Percentiles rank a stretch among this genome's conserved stretches.
Evolutionary conservation across 2,888 invertebrate genomes (phyloP).

Genomic region (Erebia palarica): DNA sequence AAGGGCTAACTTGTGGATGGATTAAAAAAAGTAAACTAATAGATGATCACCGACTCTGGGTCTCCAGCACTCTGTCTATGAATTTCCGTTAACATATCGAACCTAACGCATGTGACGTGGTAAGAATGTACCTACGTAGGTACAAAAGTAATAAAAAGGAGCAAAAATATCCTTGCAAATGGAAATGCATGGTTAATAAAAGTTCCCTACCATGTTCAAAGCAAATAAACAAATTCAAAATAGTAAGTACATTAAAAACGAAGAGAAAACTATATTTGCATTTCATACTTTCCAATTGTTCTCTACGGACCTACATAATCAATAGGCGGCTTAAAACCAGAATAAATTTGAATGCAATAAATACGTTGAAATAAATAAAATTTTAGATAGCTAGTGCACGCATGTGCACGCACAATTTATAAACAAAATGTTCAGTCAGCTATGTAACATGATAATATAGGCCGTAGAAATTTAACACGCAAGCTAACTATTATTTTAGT

Average conservation of each 20-base stretch:
- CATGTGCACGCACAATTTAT: constrained; percentile 21
- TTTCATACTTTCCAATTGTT: constrained; percentile 24
- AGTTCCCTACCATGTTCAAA: background rate
- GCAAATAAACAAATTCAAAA: background rate
- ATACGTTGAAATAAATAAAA: constrained; percentile 19
- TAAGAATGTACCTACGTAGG: too few species aligned
- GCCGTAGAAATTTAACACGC: constrained; percentile 12
- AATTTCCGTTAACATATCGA: too few species aligned
- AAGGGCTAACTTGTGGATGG: too few species aligned
- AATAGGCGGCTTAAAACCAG: constrained; percentile 26
- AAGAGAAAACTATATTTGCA: constrained; percentile 22
- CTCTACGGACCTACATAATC: constrained; percentile 32
- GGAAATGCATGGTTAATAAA: too few species aligned
- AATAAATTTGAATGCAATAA: constrained; percentile 32
- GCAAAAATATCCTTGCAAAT: too few species aligned
- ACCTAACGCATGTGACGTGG: too few species aligned
- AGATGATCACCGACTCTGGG: too few species aligned
- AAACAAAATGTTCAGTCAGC: constrained; percentile 28
- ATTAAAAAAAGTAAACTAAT: too few species aligned
- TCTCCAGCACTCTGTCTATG: too few species aligned
- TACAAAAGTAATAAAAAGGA: too few species aligned
- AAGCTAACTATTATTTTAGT: background rate
- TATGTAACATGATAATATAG: constrained; percentile 30
- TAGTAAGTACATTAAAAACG: constrained; percentile 7
- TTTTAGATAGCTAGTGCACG: constrained; percentile 23